Percentiles rank a stretch among this genome's conserved stretches.
Evolutionary conservation across 2,888 invertebrate species (phyloP).

Genomic region (Epicampocera succincta): DNA sequence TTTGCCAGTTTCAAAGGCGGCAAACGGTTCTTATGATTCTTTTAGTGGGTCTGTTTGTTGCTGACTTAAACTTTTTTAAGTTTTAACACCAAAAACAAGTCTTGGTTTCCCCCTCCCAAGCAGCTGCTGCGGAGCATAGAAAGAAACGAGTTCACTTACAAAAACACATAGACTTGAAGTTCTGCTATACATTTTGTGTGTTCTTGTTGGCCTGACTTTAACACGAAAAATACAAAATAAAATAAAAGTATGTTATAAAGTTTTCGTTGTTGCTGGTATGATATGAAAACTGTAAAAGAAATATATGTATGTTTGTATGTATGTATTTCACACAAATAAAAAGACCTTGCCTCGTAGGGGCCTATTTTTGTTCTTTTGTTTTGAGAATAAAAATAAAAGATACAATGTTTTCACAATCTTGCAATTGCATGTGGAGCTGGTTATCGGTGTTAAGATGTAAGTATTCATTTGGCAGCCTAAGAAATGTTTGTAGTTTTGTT

Average conservation of each 20-base stretch:
- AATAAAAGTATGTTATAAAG: background rate
- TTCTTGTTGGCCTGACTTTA: too few relatives aligned
- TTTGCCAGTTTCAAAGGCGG: constrained; percentile 33
- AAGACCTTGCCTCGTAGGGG: constrained; percentile 20
- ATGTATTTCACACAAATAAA: background rate
- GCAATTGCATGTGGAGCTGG: background rate
- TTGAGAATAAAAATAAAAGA: constrained; percentile 1
- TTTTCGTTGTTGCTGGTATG: background rate
- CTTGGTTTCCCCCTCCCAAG: background rate
- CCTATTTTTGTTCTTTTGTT: too few relatives aligned
- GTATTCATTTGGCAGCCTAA: background rate
- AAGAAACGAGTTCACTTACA: background rate
- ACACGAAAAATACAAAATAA: constrained; percentile 15
- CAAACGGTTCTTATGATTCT: constrained; percentile 28
- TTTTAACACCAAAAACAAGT: constrained; percentile 34
- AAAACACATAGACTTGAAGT: constrained; percentile 15
- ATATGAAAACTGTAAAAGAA: constrained; percentile 4
- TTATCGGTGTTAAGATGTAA: background rate
- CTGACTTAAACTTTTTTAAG: constrained; percentile 15
- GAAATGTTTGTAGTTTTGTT: background rate
- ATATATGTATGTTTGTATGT: background rate
- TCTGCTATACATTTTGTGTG: constrained; percentile 13
- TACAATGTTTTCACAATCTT: too few relatives aligned
- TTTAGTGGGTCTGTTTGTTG: constrained; percentile 26
- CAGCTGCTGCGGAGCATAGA: constrained; percentile 24